Evolutionary conservation across 2,888 invertebrate species (phyloP).

Genomic region (Cremastinae sp.): DNA sequence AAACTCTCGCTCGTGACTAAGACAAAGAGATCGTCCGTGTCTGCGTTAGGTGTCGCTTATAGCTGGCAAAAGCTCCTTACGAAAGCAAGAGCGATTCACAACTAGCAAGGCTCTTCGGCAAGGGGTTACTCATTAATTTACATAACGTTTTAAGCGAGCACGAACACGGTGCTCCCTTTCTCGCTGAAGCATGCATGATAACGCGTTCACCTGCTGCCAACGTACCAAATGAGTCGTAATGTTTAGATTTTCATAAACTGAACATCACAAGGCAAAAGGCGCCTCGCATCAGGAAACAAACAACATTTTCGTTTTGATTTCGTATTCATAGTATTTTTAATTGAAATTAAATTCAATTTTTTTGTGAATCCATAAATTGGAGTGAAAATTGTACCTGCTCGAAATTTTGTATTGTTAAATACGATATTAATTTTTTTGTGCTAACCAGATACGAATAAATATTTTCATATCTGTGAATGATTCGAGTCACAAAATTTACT

Average conservation of each 20-base stretch:
- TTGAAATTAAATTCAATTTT: too few species aligned
- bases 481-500: too few species aligned
- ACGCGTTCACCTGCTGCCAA: background rate
- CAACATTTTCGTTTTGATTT: too few species aligned
- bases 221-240: background rate
- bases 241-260: background rate
- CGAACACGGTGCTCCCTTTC: constrained; percentile 14
- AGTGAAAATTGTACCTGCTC: too few species aligned
- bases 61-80: constrained; percentile 1
- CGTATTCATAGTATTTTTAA: too few species aligned
- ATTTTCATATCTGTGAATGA: too few species aligned
- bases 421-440: too few species aligned
- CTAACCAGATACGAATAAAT: too few species aligned
- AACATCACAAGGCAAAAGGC: too few species aligned
- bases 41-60: constrained; percentile 21
- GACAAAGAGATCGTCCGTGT: constrained; percentile 20
- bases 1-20: constrained; percentile 35
- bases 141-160: constrained; percentile 49
- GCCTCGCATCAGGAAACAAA: too few species aligned
- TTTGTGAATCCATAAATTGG: too few species aligned
- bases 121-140: constrained; percentile 49
- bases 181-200: constrained; percentile 11
- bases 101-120: background rate
- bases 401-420: too few species aligned
- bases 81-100: constrained; percentile 37